Evolutionary conservation across 2,113 vertebrate genomes (phyloP).

Genomic region (Mixornis gularis): DNA sequence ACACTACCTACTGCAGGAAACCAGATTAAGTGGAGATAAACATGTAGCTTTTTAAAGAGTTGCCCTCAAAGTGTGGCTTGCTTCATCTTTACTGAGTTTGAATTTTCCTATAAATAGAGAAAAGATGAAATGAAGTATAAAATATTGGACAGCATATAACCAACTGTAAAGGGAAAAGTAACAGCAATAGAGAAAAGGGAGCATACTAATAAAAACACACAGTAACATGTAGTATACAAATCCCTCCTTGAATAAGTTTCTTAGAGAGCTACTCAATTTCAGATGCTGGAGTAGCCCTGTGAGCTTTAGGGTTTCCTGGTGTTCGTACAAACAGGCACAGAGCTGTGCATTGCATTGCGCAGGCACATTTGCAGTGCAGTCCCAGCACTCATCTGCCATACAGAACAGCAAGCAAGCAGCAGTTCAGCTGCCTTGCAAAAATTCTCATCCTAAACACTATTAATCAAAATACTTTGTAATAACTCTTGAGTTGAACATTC

Average conservation of each 20-base stretch:
- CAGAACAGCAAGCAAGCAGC: neutral
- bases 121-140: neutral
- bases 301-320: neutral
- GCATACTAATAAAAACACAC: neutral
- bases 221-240: neutral
- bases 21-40: neutral
- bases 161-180: neutral
- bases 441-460: neutral
- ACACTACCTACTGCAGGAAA: neutral
- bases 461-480: neutral
- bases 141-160: neutral
- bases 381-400: neutral
- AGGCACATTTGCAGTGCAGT: neutral
- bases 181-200: neutral
- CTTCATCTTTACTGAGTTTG: neutral
- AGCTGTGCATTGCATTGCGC: neutral
- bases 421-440: neutral
- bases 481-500: neutral
- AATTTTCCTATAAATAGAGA: neutral
- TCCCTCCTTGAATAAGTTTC: neutral
- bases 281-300: neutral
- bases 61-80: neutral
- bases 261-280: neutral
- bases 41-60: neutral
- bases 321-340: neutral